Conservation (phyloP, 2,797 vertebrate species). For the Anabas testudineus region DNA sequence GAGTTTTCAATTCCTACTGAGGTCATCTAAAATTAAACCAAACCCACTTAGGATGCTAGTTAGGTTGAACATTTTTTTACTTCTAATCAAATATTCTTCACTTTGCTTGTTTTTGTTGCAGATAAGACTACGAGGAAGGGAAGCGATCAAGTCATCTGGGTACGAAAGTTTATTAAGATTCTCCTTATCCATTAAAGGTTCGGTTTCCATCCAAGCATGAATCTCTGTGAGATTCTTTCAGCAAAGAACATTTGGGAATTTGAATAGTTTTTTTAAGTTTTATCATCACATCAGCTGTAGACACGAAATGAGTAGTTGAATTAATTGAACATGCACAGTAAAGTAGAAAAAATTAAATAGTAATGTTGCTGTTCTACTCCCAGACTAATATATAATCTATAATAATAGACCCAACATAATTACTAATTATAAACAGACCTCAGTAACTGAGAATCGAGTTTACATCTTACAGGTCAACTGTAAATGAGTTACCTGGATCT, state of each 20-base stretch:
- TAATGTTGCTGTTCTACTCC: background rate
- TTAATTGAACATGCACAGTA: background rate
- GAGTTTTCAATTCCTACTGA: background rate
- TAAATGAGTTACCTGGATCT: background rate
- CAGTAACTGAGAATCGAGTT: background rate
- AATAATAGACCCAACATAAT: background rate
- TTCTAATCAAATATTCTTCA: background rate
- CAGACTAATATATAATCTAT: background rate
- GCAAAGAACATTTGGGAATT: background rate
- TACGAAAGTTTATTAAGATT: constrained; percentile 13
- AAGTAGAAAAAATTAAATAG: background rate
- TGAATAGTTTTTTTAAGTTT: background rate
- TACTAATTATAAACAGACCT: background rate
- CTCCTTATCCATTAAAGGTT: constrained; percentile 1
- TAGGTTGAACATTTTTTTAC: background rate
- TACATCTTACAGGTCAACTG: background rate
- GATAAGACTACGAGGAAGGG: background rate
- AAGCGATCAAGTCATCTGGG: background rate
- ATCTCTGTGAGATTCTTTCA: background rate
- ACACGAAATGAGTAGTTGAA: background rate
- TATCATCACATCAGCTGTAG: background rate
- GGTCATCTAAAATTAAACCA: background rate
- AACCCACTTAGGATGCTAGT: background rate
- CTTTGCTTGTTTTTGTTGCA: constrained; percentile 2
- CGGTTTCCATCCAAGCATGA: background rate